These are phyloP conservation scores for Euleptes europaea DNA, from an alignment of 2,113 vertebrate species.

Conservation along the genomic window DNA sequence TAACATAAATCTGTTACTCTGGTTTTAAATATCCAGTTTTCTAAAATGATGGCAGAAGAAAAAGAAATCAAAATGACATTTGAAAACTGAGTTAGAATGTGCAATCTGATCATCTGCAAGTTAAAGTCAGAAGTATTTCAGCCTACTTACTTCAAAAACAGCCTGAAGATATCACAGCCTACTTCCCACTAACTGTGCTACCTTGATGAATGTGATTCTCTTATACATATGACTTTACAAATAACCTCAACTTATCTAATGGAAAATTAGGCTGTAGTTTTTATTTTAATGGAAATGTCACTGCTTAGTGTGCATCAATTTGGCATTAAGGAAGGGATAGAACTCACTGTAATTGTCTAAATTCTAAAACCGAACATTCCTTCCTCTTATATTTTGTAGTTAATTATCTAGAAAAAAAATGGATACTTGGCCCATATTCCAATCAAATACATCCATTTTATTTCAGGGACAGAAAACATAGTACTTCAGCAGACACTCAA, in stretches of 20 bases:
- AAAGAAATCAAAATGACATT: no score
- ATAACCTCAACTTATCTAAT: not conserved
- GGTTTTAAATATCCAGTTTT: no score
- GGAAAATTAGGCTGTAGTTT: not conserved
- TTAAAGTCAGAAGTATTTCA: not conserved
- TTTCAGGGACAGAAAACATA: not conserved
- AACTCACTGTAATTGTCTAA: not conserved
- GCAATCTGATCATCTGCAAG: not conserved
- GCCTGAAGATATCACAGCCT: no score
- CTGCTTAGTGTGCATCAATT: not conserved
- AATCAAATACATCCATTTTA: not conserved
- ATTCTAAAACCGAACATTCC: not conserved
- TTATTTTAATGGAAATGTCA: not conserved
- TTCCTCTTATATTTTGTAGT: not conserved
- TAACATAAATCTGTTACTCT: no score
- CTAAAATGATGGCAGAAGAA: no score
- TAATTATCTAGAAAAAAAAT: not conserved
- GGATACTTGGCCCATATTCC: not conserved
- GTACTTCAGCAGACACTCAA: not conserved
- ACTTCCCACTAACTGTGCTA: not conserved
- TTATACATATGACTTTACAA: not conserved
- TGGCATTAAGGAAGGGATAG: not conserved
- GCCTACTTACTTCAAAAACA: no score
- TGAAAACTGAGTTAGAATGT: no score
- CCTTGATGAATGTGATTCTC: conserved; percentile 8